A percentile compares a stretch with the other conserved stretches of the same genome.
Evolutionary conservation across 2,888 invertebrate genomes (phyloP).

Genomic region (Hypsopygia costalis): DNA sequence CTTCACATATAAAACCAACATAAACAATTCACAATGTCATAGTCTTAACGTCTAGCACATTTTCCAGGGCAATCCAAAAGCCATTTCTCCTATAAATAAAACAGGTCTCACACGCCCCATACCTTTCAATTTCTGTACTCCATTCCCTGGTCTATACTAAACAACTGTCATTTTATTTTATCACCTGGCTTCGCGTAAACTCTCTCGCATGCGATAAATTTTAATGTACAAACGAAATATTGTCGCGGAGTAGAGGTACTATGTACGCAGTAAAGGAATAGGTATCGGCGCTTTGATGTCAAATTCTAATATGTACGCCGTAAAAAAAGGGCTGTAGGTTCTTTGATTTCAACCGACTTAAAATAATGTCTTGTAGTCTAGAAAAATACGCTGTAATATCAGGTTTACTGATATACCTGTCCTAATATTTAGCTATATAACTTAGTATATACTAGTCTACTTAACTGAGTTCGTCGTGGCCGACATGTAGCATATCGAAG

Average conservation of each 20-base stretch:
- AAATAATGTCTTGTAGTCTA: too few relatives aligned
- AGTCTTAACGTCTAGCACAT: conserved; percentile 22
- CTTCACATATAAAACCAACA: conserved; percentile 1
- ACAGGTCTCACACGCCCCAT: conserved; percentile 68
- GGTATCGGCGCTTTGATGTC: too few relatives aligned
- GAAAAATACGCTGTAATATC: too few relatives aligned
- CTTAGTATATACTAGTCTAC: too few relatives aligned
- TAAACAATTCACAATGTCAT: conserved; percentile 9
- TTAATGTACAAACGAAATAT: conserved; percentile 73
- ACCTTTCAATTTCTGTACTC: conserved; percentile 75
- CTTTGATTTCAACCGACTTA: too few relatives aligned
- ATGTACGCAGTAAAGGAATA: background rate
- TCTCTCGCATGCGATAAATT: conserved; percentile 72
- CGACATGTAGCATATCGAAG: too few relatives aligned
- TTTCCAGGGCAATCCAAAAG: conserved; percentile 68
- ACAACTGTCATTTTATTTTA: conserved; percentile 81
- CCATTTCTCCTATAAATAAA: conserved; percentile 75
- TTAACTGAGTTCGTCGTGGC: too few relatives aligned
- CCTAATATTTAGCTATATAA: too few relatives aligned
- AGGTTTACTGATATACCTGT: too few relatives aligned
- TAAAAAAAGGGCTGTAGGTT: too few relatives aligned
- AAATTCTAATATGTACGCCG: too few relatives aligned
- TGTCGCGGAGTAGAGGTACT: conserved; percentile 41
- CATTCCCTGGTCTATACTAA: conserved; percentile 73
- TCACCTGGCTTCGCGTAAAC: conserved; percentile 73